phyloP scores from a whole-genome alignment of 1,140 invertebrate species.

The Daktulosphaira vitifoliae region DNA sequence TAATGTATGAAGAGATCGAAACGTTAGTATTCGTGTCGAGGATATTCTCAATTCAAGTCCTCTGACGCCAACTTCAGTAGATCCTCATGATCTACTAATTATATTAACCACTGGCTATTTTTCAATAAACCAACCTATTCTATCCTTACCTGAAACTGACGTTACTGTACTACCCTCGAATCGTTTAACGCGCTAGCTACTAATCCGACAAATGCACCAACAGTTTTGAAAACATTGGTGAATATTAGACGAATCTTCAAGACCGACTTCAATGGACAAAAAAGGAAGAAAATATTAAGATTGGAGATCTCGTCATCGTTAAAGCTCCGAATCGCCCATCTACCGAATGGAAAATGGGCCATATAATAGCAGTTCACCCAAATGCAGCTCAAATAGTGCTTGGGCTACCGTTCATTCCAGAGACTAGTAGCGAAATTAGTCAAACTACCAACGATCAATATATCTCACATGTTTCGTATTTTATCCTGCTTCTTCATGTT shows the following conservation, averaged over 20 bases:
- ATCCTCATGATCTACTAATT: neutral
- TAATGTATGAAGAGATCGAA: constrained; percentile 41
- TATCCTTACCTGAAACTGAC: constrained; percentile 20
- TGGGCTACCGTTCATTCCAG: constrained; percentile 19
- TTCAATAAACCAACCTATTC: neutral
- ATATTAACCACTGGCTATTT: too few relatives aligned
- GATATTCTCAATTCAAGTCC: constrained; percentile 41
- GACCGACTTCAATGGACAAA: constrained; percentile 21
- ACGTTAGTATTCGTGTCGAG: constrained; percentile 39
- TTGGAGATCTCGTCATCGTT: too few relatives aligned
- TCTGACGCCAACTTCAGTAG: neutral
- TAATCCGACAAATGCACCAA: constrained; percentile 36
- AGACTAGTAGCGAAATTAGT: too few relatives aligned
- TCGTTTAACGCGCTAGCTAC: constrained; percentile 37
- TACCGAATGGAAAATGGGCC: constrained; percentile 23
- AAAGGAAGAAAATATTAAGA: constrained; percentile 5
- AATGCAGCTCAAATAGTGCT: constrained; percentile 8
- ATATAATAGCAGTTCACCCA: constrained; percentile 6
- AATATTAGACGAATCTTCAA: constrained; percentile 21
- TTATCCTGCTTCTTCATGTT: too few relatives aligned
- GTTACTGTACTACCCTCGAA: constrained; percentile 30
- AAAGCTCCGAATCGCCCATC: neutral
- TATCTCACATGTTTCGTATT: too few relatives aligned
- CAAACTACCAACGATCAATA: too few relatives aligned
- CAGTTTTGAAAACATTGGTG: constrained; percentile 33